These are phyloP conservation scores for Diploscapter pachys DNA, from an alignment of 1,140 invertebrate species.

Conservation along the genomic window DNA sequence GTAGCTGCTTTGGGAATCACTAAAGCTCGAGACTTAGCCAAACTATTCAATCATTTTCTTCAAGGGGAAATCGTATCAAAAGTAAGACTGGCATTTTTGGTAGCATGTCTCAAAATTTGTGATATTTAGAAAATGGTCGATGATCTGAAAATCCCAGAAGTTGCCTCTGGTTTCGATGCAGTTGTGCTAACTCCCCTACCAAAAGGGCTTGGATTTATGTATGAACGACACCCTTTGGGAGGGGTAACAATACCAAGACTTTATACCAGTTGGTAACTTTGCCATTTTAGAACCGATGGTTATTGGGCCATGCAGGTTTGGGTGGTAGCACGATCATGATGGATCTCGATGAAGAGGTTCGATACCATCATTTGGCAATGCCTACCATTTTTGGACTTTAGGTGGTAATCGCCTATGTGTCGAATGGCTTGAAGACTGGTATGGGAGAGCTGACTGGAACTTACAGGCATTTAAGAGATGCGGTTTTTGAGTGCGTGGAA, in stretches of 20 bases:
- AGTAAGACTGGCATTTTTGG: background rate
- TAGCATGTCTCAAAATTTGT: background rate
- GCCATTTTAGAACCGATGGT: constrained; percentile 44
- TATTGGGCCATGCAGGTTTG: constrained; percentile 51
- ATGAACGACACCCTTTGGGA: constrained; percentile 47
- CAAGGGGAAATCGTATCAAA: constrained; percentile 43
- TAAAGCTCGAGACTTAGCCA: constrained; percentile 47
- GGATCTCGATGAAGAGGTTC: constrained; percentile 43
- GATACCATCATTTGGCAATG: no score
- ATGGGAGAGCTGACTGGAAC: constrained; percentile 52
- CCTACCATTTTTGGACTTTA: background rate
- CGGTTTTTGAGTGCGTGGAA: constrained; percentile 33
- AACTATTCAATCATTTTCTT: constrained; percentile 47
- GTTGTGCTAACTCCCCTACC: constrained; percentile 43
- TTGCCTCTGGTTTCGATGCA: constrained; percentile 39
- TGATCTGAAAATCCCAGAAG: constrained; percentile 38
- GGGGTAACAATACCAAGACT: constrained; percentile 2
- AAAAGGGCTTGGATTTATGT: constrained; percentile 54
- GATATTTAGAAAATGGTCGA: constrained; percentile 41
- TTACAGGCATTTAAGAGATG: constrained; percentile 40
- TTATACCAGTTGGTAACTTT: background rate
- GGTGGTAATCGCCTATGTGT: constrained; percentile 50
- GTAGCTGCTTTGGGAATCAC: constrained; percentile 49
- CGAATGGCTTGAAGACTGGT: constrained; percentile 51
- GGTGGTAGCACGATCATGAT: constrained; percentile 52